phyloP scores from a whole-genome alignment of 2,113 vertebrate genomes.

The Pseudorasbora parva region DNA sequence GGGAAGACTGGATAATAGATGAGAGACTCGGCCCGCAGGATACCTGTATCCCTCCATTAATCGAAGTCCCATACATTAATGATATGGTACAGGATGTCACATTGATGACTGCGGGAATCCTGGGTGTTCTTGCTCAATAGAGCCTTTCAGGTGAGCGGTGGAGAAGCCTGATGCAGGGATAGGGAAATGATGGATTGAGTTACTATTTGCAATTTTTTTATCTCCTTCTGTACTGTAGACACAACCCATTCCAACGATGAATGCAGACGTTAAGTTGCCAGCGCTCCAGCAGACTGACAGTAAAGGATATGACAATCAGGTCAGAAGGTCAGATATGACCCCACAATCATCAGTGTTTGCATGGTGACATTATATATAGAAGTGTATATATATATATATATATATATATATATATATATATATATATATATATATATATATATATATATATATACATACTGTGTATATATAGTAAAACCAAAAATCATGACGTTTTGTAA shows the following conservation, averaged over 20 bases:
- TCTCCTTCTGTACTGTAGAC: not conserved
- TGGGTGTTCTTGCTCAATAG: not conserved
- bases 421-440: too few relatives aligned
- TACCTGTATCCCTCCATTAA: constrained; percentile 46
- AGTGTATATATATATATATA: too few relatives aligned
- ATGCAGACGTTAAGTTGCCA: not conserved
- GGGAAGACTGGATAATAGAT: constrained; percentile 56
- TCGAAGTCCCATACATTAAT: constrained; percentile 59
- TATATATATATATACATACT: too few relatives aligned
- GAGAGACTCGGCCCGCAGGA: constrained; percentile 42
- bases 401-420: too few relatives aligned
- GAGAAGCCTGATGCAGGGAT: not conserved
- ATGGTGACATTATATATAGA: too few relatives aligned
- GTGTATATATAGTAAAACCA: too few relatives aligned
- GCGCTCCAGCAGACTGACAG: not conserved
- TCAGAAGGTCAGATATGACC: not conserved
- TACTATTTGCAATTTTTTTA: not conserved
- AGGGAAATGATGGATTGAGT: constrained; percentile 12
- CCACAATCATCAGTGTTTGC: too few relatives aligned
- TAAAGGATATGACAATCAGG: too few relatives aligned
- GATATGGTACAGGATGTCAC: constrained; percentile 41
- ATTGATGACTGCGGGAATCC: constrained; percentile 32
- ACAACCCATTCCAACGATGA: not conserved
- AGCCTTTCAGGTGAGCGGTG: not conserved
- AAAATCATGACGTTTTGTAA: too few relatives aligned